phyloP scores from a whole-genome alignment of 2,797 vertebrate species.

The Danio kyathit region DNA sequence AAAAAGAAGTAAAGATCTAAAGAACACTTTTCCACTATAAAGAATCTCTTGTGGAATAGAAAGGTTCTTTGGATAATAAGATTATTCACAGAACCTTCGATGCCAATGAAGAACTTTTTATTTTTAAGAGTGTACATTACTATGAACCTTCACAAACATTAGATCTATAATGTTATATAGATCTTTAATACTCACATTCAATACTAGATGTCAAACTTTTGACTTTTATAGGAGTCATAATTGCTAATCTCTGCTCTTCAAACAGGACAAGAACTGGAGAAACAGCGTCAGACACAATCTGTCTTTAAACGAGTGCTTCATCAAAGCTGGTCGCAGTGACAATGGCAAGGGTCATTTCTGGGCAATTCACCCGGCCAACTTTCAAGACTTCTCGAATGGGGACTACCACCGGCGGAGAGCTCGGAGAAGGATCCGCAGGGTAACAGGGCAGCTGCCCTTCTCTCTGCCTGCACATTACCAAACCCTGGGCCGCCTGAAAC shows the following conservation, averaged over 20 bases:
- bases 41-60: too few relatives aligned
- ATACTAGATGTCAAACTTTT: background rate
- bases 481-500: constrained; percentile 43
- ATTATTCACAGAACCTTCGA: too few relatives aligned
- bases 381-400: constrained; percentile 83
- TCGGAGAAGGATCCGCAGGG: constrained; percentile 79
- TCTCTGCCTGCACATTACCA: constrained; percentile 58
- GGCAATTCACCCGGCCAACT: constrained; percentile 85
- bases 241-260: constrained; percentile 13
- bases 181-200: background rate
- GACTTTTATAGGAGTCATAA: background rate
- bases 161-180: background rate
- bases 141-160: too few relatives aligned
- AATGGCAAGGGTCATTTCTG: constrained; percentile 88
- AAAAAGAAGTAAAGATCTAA: too few relatives aligned
- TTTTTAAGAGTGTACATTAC: too few relatives aligned
- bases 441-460: constrained; percentile 61
- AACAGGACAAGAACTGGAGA: constrained; percentile 88
- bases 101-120: too few relatives aligned
- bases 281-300: constrained; percentile 89
- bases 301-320: constrained; percentile 87
- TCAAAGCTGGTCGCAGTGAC: constrained; percentile 86
- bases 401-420: constrained; percentile 83
- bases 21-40: too few relatives aligned
- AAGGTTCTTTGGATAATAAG: too few relatives aligned